Evolutionary conservation across 2,113 vertebrate genomes (phyloP).

Genomic region (Tetrax tetrax): DNA sequence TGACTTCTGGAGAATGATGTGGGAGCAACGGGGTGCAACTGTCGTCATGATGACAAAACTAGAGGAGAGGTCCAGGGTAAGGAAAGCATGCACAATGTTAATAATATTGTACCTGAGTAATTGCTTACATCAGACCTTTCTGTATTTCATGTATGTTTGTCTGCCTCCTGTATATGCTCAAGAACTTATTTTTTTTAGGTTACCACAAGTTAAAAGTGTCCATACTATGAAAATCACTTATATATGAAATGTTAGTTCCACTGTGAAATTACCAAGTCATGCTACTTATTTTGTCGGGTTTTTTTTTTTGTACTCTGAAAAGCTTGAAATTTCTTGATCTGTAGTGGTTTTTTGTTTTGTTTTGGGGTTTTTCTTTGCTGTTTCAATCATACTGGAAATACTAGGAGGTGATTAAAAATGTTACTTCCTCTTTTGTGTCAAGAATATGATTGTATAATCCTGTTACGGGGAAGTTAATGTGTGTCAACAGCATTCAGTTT

Average conservation of each 20-base stretch:
- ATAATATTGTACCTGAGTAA: background rate
- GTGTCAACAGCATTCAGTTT: background rate
- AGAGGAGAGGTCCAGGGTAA: conserved; percentile 96
- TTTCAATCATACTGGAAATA: background rate
- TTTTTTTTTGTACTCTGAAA: background rate
- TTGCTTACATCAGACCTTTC: background rate
- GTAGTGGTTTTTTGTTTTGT: background rate
- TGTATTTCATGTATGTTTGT: background rate
- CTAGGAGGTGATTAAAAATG: background rate
- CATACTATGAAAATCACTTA: background rate
- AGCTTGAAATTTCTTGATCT: background rate
- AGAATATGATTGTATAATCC: background rate
- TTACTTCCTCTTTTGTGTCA: background rate
- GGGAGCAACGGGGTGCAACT: conserved; percentile 96
- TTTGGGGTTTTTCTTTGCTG: background rate
- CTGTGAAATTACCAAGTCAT: background rate
- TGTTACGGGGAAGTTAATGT: background rate
- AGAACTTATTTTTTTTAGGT: background rate
- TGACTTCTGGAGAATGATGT: conserved; percentile 99
- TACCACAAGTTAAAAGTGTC: background rate
- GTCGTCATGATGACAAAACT: conserved; percentile 99
- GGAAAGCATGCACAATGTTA: background rate
- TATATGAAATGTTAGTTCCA: background rate
- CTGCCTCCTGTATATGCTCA: background rate
- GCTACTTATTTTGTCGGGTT: background rate